Evolutionary conservation across 2,888 invertebrate genomes (phyloP).

Genomic region (Erebia aethiops): DNA sequence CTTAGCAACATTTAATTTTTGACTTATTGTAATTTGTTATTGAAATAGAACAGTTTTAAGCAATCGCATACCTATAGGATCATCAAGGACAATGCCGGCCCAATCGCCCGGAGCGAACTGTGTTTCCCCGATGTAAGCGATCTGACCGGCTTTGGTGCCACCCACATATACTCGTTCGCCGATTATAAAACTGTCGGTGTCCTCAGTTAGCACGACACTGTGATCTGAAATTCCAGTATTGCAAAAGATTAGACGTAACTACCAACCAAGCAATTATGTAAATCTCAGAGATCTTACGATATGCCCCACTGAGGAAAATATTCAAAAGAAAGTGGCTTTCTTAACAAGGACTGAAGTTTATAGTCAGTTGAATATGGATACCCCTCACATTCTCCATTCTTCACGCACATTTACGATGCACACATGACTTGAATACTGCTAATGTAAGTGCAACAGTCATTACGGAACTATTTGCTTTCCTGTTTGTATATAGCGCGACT

Average conservation of each 20-base stretch:
- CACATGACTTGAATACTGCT: slow-evolving; percentile 69
- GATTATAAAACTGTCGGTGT: slow-evolving; percentile 97
- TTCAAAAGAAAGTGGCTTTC: slow-evolving; percentile 45
- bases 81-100: slow-evolving; percentile 98
- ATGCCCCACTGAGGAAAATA: slow-evolving; percentile 34
- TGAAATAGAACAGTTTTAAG: not conserved
- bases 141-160: slow-evolving; percentile 94
- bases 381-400: slow-evolving; percentile 59
- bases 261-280: slow-evolving; percentile 28
- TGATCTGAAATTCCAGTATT: slow-evolving; percentile 84
- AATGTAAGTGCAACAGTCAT: slow-evolving; percentile 71
- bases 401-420: slow-evolving; percentile 57
- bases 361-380: slow-evolving; percentile 62
- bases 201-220: slow-evolving; percentile 91
- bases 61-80: slow-evolving; percentile 89
- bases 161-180: slow-evolving; percentile 97
- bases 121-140: slow-evolving; percentile 97
- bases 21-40: not conserved
- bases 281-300: slow-evolving; percentile 28
- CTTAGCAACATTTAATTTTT: not conserved
- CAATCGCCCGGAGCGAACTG: slow-evolving; percentile 99
- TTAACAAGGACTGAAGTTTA: slow-evolving; percentile 53
- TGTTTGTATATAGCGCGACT: slow-evolving; percentile 60
- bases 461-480: slow-evolving; percentile 63
- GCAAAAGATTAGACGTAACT: slow-evolving; percentile 32